Conservation (phyloP, 1,140 invertebrate species). For the Drosophila pruinosa region DNA sequence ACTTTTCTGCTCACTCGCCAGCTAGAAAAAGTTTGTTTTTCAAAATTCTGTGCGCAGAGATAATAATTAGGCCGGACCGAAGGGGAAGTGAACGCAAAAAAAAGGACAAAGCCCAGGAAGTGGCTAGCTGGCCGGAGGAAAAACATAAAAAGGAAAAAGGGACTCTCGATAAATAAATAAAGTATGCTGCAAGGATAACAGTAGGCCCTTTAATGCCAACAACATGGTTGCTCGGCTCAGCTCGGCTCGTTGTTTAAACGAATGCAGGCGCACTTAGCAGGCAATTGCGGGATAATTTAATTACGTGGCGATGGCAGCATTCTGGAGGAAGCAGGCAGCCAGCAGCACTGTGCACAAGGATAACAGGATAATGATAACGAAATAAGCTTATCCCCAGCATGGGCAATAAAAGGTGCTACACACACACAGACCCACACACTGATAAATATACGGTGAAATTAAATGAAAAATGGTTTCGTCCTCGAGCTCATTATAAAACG, state of each 20-base stretch:
- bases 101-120: conserved; percentile 61
- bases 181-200: conserved; percentile 23
- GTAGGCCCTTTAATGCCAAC: conserved; percentile 51
- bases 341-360: conserved; percentile 34
- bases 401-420: conserved; percentile 43
- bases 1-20: conserved; percentile 31
- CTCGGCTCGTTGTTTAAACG: conserved; percentile 33
- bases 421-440: conserved; percentile 3
- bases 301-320: conserved; percentile 49
- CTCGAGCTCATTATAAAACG: conserved; percentile 35
- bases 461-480: conserved; percentile 63
- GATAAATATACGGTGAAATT: conserved; percentile 63
- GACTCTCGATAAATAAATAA: conserved; percentile 66
- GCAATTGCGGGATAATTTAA: conserved; percentile 79
- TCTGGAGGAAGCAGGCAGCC: neutral
- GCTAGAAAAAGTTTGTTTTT: conserved; percentile 31
- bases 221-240: conserved; percentile 33
- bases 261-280: conserved; percentile 75
- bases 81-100: neutral
- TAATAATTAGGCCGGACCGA: conserved; percentile 62
- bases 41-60: conserved; percentile 46
- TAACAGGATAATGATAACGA: conserved; percentile 79
- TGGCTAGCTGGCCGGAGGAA: conserved; percentile 27
- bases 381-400: conserved; percentile 58
- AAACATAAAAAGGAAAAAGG: conserved; percentile 19